These are phyloP conservation scores for Hydraecia micacea DNA, from an alignment of 2,888 invertebrate genomes.

Conservation along the genomic window DNA sequence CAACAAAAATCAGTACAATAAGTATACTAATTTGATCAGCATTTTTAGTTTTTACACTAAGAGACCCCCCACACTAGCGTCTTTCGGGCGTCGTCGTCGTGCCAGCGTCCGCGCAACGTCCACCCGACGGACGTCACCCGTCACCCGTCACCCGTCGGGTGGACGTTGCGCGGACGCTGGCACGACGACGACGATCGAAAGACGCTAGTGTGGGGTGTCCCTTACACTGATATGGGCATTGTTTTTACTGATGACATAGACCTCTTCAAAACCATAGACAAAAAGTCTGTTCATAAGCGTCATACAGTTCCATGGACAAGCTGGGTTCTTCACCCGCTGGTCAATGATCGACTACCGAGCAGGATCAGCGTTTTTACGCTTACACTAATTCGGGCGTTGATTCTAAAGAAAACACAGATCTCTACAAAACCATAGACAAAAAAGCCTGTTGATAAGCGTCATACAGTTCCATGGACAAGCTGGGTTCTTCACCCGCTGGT, in stretches of 20 bases:
- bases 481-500: constrained; percentile 66
- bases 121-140: no score
- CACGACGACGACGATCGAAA: no score
- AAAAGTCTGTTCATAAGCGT: constrained; percentile 53
- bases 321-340: constrained; percentile 65
- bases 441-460: constrained; percentile 53
- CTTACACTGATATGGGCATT: neutral
- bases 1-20: constrained; percentile 9
- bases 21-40: constrained; percentile 1
- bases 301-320: constrained; percentile 50
- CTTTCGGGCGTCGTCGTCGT: no score
- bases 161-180: no score
- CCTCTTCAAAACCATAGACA: constrained; percentile 29
- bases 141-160: no score
- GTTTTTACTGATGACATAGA: constrained; percentile 17
- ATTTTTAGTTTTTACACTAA: no score
- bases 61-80: no score
- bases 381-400: constrained; percentile 7
- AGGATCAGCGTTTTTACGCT: constrained; percentile 24
- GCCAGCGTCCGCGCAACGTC: no score
- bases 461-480: constrained; percentile 50
- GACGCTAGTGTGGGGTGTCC: no score
- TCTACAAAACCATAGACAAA: constrained; percentile 40
- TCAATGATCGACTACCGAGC: constrained; percentile 60
- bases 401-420: constrained; percentile 16